Evolutionary conservation across 2,113 vertebrate genomes (phyloP), one percentile per base, ranked within the genome.

Genomic region (Neogobius melanostomus): DNA sequence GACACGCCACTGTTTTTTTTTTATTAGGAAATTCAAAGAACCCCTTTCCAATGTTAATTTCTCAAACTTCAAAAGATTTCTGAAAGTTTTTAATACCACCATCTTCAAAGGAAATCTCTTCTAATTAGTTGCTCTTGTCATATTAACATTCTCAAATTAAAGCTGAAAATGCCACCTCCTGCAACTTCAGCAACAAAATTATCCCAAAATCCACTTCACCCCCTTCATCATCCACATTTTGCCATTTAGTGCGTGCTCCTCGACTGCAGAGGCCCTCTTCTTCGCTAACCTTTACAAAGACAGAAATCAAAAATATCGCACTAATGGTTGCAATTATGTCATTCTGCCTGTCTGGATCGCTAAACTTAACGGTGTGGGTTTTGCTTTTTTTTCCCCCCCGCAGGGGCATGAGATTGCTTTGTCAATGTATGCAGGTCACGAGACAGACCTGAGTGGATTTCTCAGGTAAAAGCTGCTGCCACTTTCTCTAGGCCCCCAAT

Each of bases 241-340:
- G 54, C 49, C 53, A 64, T 75, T 72, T 74, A 57, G 0, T 48
- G 14, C 46, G 21, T 5, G 28, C 43, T 61, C 53, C 47, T 59
- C 45, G 47, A 61, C n/a, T 36, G 60, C 59, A 68, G 7, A 53
- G 42, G 62, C 48, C 62, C 36, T 69, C 52, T 44, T 60, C 51
- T 14, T 36, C 28, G 28, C 7, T 62, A 75, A 81, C 51, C 62
- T 79, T 80, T 72, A 56, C 49, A 82, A 69, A 75, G 76, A 72
- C 36, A 75, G 21, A 76, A 81, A 82, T 88, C 62, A 73, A 77
- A 85, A 74, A 68, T 54, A 16, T 56, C 74, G 54, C 69, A 57
- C 50, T 74, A 70, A 74, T 72, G 60, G 56, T 53, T 54, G 81
- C 68, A 82, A 76, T 88, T 85, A 83, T 74, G 77, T 66, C 71